Percentiles rank a stretch among this genome's conserved stretches.
phyloP scores from a whole-genome alignment of 2,113 vertebrate species.

The Corythornis madagascariensis region DNA sequence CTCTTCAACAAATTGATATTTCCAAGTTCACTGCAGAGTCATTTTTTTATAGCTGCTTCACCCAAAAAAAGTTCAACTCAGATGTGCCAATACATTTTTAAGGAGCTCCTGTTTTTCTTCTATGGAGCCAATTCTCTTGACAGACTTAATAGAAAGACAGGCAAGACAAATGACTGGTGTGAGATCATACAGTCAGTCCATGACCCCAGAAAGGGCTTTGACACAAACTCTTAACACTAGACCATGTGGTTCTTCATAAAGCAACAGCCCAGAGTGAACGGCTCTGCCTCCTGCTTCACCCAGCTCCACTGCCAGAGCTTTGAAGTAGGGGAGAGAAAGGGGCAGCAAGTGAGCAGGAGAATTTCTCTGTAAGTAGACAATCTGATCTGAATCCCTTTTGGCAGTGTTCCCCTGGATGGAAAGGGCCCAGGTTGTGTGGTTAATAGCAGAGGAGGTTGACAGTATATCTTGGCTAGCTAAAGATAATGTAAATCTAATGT shows the following conservation, averaged over 20 bases:
- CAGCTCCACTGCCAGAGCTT: background rate
- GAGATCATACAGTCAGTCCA: background rate
- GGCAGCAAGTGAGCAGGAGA: background rate
- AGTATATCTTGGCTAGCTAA: background rate
- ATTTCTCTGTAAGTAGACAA: background rate
- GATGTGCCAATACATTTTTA: background rate
- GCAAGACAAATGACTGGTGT: background rate
- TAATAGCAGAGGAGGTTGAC: background rate
- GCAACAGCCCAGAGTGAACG: background rate
- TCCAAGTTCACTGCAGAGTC: background rate
- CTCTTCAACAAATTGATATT: background rate
- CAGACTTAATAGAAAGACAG: background rate
- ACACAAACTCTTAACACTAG: background rate
- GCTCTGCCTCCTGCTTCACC: background rate
- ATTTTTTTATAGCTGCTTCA: background rate
- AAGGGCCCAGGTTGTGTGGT: background rate
- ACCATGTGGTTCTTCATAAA: background rate
- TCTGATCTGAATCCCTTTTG: background rate
- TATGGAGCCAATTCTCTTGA: background rate
- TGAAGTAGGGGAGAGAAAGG: background rate
- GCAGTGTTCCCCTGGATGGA: background rate
- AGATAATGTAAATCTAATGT: rapidly evolving
- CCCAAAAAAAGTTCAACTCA: background rate
- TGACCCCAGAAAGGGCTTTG: constrained; percentile 25
- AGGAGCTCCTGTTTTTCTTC: background rate